Base-by-base conservation (phyloP, 2,113 vertebrate species). In the Piprites chloris region DNA sequence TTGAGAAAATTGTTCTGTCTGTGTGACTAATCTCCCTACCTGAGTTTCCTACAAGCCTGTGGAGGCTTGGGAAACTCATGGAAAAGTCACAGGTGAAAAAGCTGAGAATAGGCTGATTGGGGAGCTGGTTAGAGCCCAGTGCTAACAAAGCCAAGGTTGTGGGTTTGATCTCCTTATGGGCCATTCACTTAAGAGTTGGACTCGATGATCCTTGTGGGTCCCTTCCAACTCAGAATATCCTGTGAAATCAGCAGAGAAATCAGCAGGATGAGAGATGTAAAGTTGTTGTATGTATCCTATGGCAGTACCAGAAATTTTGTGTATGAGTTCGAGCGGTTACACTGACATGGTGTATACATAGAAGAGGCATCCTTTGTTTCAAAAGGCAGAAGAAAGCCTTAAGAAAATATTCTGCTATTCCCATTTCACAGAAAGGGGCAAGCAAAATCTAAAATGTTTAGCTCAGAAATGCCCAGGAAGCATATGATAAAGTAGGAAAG, bases 311-410 rank as follows among this genome's bases (percentile, higher is more conserved):
- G 32, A 44, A 47, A 53, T 44, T 33, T 3, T 71, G 15, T 24
- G 5, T 65, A 1, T 8, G 30, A 55, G 23, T 24, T 41, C 46
- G 67, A 56, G 62, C 41, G 56, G 58, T 73, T 52, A n/a, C 0
- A 1, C 41, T 37, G 22, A 12, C 4, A 3, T 5, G 5, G 35
- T 37, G 24, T 7, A 9, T 14, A n/a, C 3, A 13, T 2, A 32
- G 30, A 69, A 84, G 63, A 81, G 20, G 15, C 33, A 30, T 22
- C 11, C 30, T n/a, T 55, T 37, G 22, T 37, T 91, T 81, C 49
- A 39, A 65, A 80, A 78, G 32, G 23, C 22, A 85, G 39, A 7
- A 47, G 32, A 72, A 78, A 41, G 9, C 5, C 3, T 12, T 37
- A 68, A 56, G 11, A 50, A 83, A 85, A 32, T 37, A 42, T 22